Conservation (phyloP, 2,113 vertebrate genomes). For the Labeo rohita region DNA sequence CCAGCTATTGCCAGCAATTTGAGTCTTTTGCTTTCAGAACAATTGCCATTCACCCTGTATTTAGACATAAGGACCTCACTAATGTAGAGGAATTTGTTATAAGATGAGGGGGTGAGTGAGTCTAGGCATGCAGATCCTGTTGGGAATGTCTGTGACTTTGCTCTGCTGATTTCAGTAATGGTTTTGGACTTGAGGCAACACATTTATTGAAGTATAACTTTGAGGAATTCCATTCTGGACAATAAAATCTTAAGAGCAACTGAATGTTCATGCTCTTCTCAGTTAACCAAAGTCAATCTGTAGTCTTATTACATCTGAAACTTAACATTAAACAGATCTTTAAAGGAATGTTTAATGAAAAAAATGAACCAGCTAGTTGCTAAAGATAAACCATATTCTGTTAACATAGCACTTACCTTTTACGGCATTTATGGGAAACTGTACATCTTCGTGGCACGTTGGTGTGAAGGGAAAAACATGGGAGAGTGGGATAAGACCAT, state of each 20-base stretch:
- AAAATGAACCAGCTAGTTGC: neutral
- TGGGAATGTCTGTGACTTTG: constrained; percentile 40
- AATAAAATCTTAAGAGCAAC: constrained; percentile 30
- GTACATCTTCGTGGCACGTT: neutral
- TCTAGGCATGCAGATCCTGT: constrained; percentile 33
- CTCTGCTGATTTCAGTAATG: constrained; percentile 37
- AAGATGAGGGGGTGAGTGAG: neutral
- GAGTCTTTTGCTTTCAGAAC: neutral
- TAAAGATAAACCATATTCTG: neutral
- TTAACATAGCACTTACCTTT: neutral
- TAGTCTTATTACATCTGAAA: constrained; percentile 1
- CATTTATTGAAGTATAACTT: constrained; percentile 41
- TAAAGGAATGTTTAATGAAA: neutral
- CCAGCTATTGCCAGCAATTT: neutral
- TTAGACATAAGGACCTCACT: constrained; percentile 1
- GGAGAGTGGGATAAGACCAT: neutral
- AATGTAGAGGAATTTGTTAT: constrained; percentile 12
- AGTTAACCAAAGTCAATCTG: neutral
- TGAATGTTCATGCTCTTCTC: neutral
- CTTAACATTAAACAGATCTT: neutral
- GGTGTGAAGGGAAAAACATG: neutral
- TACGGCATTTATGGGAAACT: neutral
- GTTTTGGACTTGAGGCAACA: constrained; percentile 34
- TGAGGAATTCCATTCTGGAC: constrained; percentile 33
- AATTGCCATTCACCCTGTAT: neutral